Conservation (phyloP, 1,140 invertebrate genomes). For the Penaeus chinensis region DNA sequence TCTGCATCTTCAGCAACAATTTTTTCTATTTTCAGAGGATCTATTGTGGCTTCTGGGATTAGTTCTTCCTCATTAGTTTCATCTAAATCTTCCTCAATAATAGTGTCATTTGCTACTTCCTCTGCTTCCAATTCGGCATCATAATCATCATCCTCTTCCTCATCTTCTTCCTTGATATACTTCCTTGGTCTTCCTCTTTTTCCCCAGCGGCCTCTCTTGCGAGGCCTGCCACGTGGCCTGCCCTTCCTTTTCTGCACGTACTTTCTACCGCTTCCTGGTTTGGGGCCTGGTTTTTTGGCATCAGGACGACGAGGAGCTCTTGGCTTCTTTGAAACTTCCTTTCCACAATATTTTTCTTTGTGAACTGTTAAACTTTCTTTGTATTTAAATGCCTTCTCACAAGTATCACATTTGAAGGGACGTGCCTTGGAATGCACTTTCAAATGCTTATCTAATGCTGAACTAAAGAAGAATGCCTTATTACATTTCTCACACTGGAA, state of each 20-base stretch:
- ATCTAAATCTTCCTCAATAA: constrained; percentile 32
- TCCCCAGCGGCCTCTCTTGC: constrained; percentile 59
- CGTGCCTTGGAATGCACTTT: constrained; percentile 63
- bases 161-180: constrained; percentile 52
- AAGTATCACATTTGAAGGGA: constrained; percentile 60
- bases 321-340: constrained; percentile 61
- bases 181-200: constrained; percentile 39
- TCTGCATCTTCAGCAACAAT: constrained; percentile 45
- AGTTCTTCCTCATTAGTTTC: constrained; percentile 40
- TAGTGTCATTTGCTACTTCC: constrained; percentile 20
- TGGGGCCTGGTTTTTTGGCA: constrained; percentile 63
- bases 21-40: constrained; percentile 56
- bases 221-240: constrained; percentile 56
- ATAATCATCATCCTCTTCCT: constrained; percentile 53
- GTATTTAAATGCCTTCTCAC: constrained; percentile 64
- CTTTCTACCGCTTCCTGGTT: constrained; percentile 63
- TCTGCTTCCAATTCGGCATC: constrained; percentile 52
- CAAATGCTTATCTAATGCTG: constrained; percentile 63
- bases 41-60: constrained; percentile 59
- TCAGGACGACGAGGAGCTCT: constrained; percentile 63
- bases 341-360: constrained; percentile 63
- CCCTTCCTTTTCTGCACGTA: constrained; percentile 64
- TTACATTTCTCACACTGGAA: constrained; percentile 62
- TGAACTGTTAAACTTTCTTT: constrained; percentile 64
- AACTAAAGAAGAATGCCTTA: constrained; percentile 67